Evolutionary conservation across 2,888 invertebrate genomes (phyloP), one percentile per base, ranked within the genome.

Genomic region (Psococerastis gibbosa): DNA sequence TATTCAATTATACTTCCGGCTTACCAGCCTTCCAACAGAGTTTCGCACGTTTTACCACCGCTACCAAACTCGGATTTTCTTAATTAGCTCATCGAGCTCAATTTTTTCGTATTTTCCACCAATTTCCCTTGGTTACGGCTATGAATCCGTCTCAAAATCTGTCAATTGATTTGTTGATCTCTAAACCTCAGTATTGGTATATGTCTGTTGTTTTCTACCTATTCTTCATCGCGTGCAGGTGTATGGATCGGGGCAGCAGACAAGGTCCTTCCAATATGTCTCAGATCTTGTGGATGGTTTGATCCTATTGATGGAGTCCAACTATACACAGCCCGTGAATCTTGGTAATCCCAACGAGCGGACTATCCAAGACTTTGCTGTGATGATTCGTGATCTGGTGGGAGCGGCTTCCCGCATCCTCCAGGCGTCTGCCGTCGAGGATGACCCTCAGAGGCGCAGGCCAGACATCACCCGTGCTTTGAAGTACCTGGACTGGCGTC

Each of bases 341-440:
- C 66, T 98, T 48, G 98, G 98, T 32, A 99, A 98, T 66, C 97
- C 98, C 1, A 89, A 91, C 33, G 98, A 99, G 62, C 88, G 94
- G 60, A 87, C 91, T 2, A 97, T 98, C 53, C 77, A 79, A 68
- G 88, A 88, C 63, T 89, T 89, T 60, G 89, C 88, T 2, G 65
- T 73, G 46, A 81, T 87, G 53, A 88, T 89, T 53, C 81, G 80
- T 60, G 73, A 78, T 53, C 66, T 85, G 55, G 78, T 83, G 57
- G 94, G 89, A 11, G 87, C 88, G 22, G 73, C 75, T 27, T 92
- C 89, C 61, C 72, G 76, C 55, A 79, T 98, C 46, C 69, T 79
- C 16, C 78, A 84, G 53, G 71, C 79, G 48, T 78, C 83, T 16
- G 84, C 89, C 3, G 83, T 94, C 41, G 82, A 88, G 59, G 98